Conservation (phyloP, 2,113 vertebrate genomes). For the Phyllostomus hastatus region DNA sequence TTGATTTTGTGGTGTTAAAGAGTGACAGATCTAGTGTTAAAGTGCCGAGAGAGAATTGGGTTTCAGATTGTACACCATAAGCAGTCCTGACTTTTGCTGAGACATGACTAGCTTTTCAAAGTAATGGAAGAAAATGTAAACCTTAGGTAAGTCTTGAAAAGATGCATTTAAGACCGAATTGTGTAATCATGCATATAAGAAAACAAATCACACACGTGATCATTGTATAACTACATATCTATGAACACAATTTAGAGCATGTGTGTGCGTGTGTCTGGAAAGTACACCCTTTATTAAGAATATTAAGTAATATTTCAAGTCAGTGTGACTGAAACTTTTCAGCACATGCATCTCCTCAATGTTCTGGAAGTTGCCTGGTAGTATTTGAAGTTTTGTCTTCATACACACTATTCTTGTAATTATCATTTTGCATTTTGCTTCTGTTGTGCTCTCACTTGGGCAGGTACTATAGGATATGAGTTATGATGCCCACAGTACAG, state of each 20-base stretch:
- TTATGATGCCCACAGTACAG: background rate
- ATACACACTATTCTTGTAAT: background rate
- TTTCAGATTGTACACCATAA: conserved; percentile 69
- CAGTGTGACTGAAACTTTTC: background rate
- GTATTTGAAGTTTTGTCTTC: background rate
- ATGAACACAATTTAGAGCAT: background rate
- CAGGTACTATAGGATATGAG: background rate
- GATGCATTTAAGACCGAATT: conserved; percentile 25
- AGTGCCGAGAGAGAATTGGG: conserved; percentile 70
- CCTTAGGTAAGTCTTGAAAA: conserved; percentile 46
- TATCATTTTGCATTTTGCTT: background rate
- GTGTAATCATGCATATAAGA: background rate
- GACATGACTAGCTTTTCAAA: conserved; percentile 70
- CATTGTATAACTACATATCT: background rate
- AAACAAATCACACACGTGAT: background rate
- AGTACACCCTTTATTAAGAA: background rate
- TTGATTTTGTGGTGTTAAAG: conserved; percentile 81
- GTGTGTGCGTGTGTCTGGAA: background rate
- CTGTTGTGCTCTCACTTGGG: background rate
- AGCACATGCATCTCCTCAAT: background rate
- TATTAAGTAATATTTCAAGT: conserved; percentile 3
- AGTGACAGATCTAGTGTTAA: conserved; percentile 81
- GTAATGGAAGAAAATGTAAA: background rate
- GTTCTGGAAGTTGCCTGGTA: background rate
- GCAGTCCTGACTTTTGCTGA: conserved; percentile 70